phyloP scores from a whole-genome alignment of 2,888 invertebrate genomes.

The Trilocha varians region DNA sequence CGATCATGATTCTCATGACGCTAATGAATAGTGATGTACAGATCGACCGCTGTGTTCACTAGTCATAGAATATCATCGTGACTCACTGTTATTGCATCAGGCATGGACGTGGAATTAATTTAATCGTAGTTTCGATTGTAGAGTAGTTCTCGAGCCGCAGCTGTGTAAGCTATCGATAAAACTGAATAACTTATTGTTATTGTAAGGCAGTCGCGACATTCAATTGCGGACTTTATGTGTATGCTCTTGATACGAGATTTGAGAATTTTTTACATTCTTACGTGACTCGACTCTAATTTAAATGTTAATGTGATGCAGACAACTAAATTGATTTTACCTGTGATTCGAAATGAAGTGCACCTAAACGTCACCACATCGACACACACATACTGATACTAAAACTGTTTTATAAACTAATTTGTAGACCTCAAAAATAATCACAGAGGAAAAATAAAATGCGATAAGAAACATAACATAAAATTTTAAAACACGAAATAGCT shows the following conservation, averaged over 20 bases:
- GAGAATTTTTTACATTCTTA: too few species aligned
- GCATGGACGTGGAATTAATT: constrained; percentile 38
- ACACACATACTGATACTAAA: too few species aligned
- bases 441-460: constrained; percentile 5
- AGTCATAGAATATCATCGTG: constrained; percentile 14
- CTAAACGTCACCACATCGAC: too few species aligned
- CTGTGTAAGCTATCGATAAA: constrained; percentile 55
- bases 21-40: constrained; percentile 9
- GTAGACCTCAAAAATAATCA: constrained; percentile 4
- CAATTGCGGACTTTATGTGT: constrained; percentile 11
- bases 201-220: constrained; percentile 18
- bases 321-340: too few species aligned
- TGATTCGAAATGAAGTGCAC: too few species aligned
- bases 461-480: constrained; percentile 12
- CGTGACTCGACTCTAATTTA: too few species aligned
- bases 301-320: too few species aligned
- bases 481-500: neutral
- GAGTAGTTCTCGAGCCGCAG: constrained; percentile 30
- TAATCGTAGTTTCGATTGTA: constrained; percentile 30
- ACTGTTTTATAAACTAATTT: too few species aligned
- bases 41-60: constrained; percentile 14
- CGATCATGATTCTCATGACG: neutral
- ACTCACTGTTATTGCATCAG: constrained; percentile 36
- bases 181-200: constrained; percentile 50
- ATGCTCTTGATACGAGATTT: too few species aligned